phyloP scores from a whole-genome alignment of 1,140 invertebrate genomes.

The Cheumatopsyche charites region DNA sequence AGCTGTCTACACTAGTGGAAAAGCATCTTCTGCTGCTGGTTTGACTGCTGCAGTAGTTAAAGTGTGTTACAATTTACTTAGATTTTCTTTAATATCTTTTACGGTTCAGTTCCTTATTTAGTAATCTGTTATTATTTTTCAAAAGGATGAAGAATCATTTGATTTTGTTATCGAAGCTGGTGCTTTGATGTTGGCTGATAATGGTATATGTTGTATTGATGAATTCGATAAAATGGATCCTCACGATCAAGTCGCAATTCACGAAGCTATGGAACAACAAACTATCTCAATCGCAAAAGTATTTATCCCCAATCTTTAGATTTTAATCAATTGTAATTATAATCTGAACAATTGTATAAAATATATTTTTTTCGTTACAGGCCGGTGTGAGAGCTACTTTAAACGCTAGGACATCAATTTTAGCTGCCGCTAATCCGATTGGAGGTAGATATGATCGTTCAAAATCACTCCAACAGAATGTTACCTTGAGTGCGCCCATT shows the following conservation, averaged over 20 bases:
- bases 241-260: constrained; percentile 97
- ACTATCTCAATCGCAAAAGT: constrained; percentile 98
- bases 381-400: constrained; percentile 97
- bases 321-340: background rate
- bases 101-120: too few species aligned
- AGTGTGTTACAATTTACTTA: constrained; percentile 48
- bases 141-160: constrained; percentile 92
- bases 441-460: constrained; percentile 95
- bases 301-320: constrained; percentile 19
- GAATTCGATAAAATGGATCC: constrained; percentile 99
- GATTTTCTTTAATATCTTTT: background rate
- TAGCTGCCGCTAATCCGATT: constrained; percentile 98
- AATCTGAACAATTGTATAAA: background rate
- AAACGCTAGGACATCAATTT: constrained; percentile 96
- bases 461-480: constrained; percentile 95
- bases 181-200: constrained; percentile 98
- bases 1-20: constrained; percentile 98
- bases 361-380: constrained; percentile 54
- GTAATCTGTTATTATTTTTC: constrained; percentile 10
- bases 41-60: constrained; percentile 95
- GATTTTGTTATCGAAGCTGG: constrained; percentile 99
- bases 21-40: constrained; percentile 97
- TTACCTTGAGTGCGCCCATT: constrained; percentile 92
- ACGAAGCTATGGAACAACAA: constrained; percentile 99
- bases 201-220: constrained; percentile 99